Percentiles rank a stretch among this genome's conserved stretches.
These are phyloP conservation scores for Pipistrellus kuhlii DNA, from an alignment of 2,797 vertebrate genomes.

Conservation along the genomic window DNA sequence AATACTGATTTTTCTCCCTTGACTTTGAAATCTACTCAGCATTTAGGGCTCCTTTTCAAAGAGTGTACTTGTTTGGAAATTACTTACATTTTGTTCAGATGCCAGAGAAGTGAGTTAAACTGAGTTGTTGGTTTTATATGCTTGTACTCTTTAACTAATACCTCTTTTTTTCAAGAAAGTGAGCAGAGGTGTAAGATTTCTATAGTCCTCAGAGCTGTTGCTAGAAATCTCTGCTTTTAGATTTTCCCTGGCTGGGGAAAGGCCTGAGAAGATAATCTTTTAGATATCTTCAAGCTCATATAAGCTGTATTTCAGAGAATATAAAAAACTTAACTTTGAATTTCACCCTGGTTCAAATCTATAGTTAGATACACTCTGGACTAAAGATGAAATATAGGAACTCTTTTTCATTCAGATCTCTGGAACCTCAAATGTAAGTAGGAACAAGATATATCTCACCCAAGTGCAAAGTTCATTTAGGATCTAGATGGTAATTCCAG, in stretches of 20 bases:
- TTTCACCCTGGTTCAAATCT: neutral
- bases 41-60: slow-evolving; percentile 20
- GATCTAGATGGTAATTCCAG: slow-evolving; percentile 49
- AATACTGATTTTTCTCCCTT: neutral
- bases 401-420: neutral
- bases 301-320: neutral
- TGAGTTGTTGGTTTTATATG: neutral
- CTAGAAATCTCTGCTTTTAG: slow-evolving; percentile 13
- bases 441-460: neutral
- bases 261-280: neutral
- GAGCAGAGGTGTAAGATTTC: neutral
- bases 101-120: slow-evolving; percentile 51
- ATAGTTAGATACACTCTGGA: neutral
- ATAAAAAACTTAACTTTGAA: neutral
- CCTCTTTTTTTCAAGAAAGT: neutral
- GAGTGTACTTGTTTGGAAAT: slow-evolving; percentile 5
- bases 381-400: neutral
- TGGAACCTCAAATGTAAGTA: neutral
- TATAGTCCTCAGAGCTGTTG: neutral
- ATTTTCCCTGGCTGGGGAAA: neutral
- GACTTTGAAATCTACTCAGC: neutral
- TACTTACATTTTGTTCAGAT: neutral
- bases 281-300: neutral
- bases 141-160: neutral
- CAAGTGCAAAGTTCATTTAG: slow-evolving; percentile 57